Conservation (phyloP, 2,113 vertebrate genomes). For the Bubo bubo region DNA sequence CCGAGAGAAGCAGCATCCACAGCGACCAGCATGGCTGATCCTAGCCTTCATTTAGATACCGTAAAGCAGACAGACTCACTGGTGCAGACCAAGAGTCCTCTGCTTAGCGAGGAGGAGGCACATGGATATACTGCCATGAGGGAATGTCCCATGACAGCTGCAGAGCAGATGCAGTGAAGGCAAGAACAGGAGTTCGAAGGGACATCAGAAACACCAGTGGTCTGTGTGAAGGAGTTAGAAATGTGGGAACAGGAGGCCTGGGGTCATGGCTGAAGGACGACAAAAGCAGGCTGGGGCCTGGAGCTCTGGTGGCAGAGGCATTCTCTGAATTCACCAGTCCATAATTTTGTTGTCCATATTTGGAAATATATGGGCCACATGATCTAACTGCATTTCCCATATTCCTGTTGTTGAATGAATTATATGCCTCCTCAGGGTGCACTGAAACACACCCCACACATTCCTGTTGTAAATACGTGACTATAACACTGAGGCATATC, state of each 20-base stretch:
- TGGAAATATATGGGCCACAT: neutral
- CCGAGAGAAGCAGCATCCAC: neutral
- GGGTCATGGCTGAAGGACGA: neutral
- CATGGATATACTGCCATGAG: neutral
- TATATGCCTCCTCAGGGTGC: neutral
- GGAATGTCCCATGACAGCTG: neutral
- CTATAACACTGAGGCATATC: neutral
- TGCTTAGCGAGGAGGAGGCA: neutral
- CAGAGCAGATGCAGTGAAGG: neutral
- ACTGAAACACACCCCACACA: neutral
- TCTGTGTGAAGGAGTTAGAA: neutral
- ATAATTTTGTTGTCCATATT: neutral
- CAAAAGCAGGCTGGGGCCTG: neutral
- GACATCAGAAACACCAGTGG: neutral
- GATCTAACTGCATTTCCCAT: neutral
- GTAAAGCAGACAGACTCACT: neutral
- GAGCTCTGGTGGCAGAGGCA: neutral
- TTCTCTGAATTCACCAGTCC: neutral
- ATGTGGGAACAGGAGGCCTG: neutral
- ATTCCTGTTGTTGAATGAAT: neutral
- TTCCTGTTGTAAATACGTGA: neutral
- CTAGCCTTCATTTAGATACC: neutral
- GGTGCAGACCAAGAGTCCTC: neutral
- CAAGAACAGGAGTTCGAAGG: neutral
- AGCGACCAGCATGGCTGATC: neutral